Evolutionary conservation across 2,888 invertebrate species (phyloP).

Genomic region (Cephonodes hylas): DNA sequence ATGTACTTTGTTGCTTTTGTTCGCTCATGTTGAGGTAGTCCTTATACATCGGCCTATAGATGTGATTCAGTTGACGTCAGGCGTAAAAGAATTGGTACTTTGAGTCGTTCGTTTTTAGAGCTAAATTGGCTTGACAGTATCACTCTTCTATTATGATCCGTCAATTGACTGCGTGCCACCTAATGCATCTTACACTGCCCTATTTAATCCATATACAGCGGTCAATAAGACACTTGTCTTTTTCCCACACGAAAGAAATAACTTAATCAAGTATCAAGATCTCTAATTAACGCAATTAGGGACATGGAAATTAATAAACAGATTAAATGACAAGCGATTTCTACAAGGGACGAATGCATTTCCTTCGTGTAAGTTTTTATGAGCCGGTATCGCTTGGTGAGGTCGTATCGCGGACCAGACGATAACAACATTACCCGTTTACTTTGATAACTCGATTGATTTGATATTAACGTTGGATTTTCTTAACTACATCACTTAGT

Average conservation of each 20-base stretch:
- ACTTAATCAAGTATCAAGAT: background rate
- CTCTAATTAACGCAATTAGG: background rate
- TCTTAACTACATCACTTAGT: background rate
- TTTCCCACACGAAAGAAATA: background rate
- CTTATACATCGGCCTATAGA: background rate
- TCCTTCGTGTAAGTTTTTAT: background rate
- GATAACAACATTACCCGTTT: conserved; percentile 34
- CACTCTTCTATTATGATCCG: background rate
- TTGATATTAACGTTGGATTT: background rate
- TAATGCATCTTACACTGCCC: background rate
- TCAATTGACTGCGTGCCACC: background rate
- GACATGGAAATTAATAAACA: background rate
- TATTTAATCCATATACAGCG: background rate
- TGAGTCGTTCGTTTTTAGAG: background rate
- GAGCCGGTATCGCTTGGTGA: conserved; percentile 13
- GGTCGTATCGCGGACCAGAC: conserved; percentile 28
- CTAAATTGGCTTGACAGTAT: background rate
- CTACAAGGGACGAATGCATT: background rate
- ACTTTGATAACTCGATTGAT: conserved; percentile 20
- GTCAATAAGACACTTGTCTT: background rate
- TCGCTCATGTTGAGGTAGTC: background rate
- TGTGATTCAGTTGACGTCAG: background rate
- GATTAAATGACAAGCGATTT: background rate
- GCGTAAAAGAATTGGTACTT: background rate
- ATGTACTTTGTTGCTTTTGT: background rate